These are phyloP conservation scores for Mormyrops attenuatus DNA, from an alignment of 2,797 vertebrate species.

Conservation along the genomic window DNA sequence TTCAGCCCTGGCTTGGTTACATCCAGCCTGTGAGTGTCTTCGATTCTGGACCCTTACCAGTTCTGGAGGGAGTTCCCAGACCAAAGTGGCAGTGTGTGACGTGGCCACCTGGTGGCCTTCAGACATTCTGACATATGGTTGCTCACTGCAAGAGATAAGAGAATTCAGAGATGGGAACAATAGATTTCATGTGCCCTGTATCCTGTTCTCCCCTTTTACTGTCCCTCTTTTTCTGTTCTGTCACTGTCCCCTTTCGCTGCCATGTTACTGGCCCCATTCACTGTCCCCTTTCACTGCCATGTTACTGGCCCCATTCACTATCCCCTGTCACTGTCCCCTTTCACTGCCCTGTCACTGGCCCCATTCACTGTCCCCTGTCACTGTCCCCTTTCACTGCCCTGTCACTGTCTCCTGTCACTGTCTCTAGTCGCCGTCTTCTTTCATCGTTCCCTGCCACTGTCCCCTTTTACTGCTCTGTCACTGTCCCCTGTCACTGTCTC, in stretches of 20 bases:
- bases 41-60: background rate
- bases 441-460: background rate
- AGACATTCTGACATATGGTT: background rate
- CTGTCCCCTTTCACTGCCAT: background rate
- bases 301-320: background rate
- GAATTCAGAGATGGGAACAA: background rate
- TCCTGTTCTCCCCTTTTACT: background rate
- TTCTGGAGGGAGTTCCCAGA: background rate
- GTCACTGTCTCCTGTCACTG: background rate
- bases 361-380: background rate
- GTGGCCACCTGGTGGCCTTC: background rate
- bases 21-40: background rate
- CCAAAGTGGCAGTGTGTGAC: background rate
- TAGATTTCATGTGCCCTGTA: background rate
- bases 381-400: background rate
- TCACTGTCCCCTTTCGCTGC: background rate
- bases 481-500: background rate
- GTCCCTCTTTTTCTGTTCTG: background rate
- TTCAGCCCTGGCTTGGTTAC: background rate
- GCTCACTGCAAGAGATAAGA: background rate
- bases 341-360: background rate
- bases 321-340: background rate
- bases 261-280: background rate
- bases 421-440: background rate
- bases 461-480: background rate